phyloP scores from a whole-genome alignment of 1,140 invertebrate species.

The Globodera rostochiensis region DNA sequence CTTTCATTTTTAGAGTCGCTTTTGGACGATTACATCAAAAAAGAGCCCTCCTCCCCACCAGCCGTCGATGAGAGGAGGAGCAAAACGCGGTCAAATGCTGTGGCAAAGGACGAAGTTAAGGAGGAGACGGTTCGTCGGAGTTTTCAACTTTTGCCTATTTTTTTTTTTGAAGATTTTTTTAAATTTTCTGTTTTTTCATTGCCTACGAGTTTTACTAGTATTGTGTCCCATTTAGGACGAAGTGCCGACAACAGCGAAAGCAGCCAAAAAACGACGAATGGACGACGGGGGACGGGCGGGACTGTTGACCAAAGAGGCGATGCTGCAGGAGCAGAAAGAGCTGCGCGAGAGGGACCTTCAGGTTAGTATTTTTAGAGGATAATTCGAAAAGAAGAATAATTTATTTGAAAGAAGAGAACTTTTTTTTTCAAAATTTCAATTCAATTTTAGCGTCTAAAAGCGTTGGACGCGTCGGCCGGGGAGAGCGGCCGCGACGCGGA shows the following conservation, averaged over 20 bases:
- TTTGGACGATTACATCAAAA: not conserved
- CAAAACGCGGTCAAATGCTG: not conserved
- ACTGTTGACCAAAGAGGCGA: conserved; percentile 22
- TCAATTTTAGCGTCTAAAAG: conserved; percentile 7
- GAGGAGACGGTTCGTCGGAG: not conserved
- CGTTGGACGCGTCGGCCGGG: conserved; percentile 1
- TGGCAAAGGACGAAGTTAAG: conserved; percentile 13
- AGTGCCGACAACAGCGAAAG: not conserved
- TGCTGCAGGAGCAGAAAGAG: conserved; percentile 18
- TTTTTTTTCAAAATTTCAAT: not conserved
- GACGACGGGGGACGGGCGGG: conserved; percentile 22
- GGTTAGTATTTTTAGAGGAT: not conserved
- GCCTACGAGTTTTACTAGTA: too few species aligned
- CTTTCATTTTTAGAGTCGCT: not conserved
- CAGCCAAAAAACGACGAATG: conserved; percentile 13
- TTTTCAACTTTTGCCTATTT: too few species aligned
- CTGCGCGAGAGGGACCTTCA: conserved; percentile 9
- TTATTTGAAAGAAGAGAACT: too few species aligned
- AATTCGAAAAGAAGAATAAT: too few species aligned
- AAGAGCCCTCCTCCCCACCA: not conserved
- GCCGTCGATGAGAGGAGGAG: not conserved
- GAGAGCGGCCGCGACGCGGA: conserved; percentile 38
- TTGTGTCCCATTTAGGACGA: conserved; percentile 2
- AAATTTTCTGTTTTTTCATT: too few species aligned
- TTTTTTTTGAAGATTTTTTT: too few species aligned